Evolutionary conservation across 2,797 vertebrate genomes (phyloP), one percentile per base, ranked within the genome.

Genomic region (Phrynocephalus forsythii): DNA sequence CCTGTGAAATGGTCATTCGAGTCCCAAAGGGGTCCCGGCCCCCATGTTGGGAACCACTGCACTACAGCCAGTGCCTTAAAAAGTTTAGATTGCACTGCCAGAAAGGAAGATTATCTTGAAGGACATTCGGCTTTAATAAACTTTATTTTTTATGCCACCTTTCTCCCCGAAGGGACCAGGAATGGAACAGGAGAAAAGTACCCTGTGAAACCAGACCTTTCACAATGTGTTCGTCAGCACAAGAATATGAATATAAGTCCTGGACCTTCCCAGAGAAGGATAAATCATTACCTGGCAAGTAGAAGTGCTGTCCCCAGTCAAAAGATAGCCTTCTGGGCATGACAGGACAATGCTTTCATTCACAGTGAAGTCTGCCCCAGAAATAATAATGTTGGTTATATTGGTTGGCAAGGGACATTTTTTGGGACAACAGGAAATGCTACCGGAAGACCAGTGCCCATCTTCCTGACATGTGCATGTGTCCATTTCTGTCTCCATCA

Each of bases 381-480:
- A 94, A 88, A 98, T 33, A 0, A 96, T 85, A 72, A 99, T 68
- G 67, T 93, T 94, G 52, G 97, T 97, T 75, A 93, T 91, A 93
- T 98, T 97, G 88, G 67, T 86, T 18, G 98, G 98, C 2, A 98
- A 91, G 9, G 68, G 90, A 90, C 99, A 99, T 48, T 96, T 98
- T 87, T 79, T 90, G 20, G 97, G 97, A 13, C 91, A 96, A 95
- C 99, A 99, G 76, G 96, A 96, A 78, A 99, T 94, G 79, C 86
- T 97, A 87, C 97, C 97, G 79, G 97, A 97, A 92, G 97, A 98
- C 99, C 99, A 99, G 6, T 87, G 96, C 60, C 98, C 98, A 52
- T 99, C 97, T 90, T 97, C 96, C 94, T 97, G 97, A 94, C 99
- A 99, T 90, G 93, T 97, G 80, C 98, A 95, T 6, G 94, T 95